Evolutionary conservation across 2,797 vertebrate genomes (phyloP), one percentile per base, ranked within the genome.

Genomic region (Spea hammondii): DNA sequence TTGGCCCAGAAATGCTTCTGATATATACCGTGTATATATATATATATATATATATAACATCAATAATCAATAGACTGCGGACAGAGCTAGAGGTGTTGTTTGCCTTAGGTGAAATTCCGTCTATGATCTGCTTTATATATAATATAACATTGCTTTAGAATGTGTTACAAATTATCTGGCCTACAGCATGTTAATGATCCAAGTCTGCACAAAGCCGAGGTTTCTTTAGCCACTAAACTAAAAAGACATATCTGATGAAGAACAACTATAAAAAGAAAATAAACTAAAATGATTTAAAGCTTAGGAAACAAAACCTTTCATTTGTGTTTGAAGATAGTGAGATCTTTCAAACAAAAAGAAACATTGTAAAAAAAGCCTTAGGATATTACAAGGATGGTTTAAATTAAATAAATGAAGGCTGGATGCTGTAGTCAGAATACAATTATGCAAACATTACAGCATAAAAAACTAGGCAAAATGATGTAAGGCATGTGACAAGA

Each of bases 351-450:
- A 44, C n/a, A 12, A 59, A 59, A 32, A 32, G 32, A 59, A 59
- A 59, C 12, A 59, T 10, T 59, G n/a, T 12, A 32, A 66, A 66
- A 66, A 12, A 45, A 66, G 64, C 64, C 64, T 47, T 66, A 66
- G 64, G 32, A 66, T 47, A 66, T 66, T 46, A 66, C 17, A n/a
- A 64, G n/a, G 9, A 45, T 44, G 64, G 64, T 46, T 46, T 45
- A 66, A 66, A 66, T 66, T 32, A 66, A 47, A 32, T 8, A 64
- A 64, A 17, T 64, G 17, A 64, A 8, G 6, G 60, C 60, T 64
- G n/a, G 14, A 17, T 64, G 8, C 60, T 64, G 60, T 17, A 17
- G 60, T 64, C 60, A 64, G 60, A 64, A 64, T 17, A 44, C 60
- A 64, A 64, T 17, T 64, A 64, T 64, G 17, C 60, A 64, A 64